Percentiles rank a stretch among this genome's conserved stretches.
phyloP scores from a whole-genome alignment of 2,888 invertebrate genomes.

The Hydraecia micacea region DNA sequence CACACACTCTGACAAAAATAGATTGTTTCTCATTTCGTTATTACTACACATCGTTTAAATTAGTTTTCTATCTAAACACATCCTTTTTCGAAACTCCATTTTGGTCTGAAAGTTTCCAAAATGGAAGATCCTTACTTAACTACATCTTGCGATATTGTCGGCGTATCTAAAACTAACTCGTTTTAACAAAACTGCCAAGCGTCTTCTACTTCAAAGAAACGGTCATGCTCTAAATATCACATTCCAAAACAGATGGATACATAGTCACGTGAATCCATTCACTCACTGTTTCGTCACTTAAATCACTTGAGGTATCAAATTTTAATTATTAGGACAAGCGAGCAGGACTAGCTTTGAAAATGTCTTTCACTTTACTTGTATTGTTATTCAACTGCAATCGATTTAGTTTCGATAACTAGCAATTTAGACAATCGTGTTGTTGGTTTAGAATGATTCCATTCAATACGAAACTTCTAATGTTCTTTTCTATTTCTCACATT shows the following conservation, averaged over 20 bases:
- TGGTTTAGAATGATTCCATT: conserved; percentile 17
- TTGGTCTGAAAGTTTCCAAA: conserved; percentile 68
- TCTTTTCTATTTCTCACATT: conserved; percentile 18
- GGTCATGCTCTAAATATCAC: conserved; percentile 67
- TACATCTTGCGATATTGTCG: conserved; percentile 86
- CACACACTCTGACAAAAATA: conserved; percentile 83
- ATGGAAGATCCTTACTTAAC: conserved; percentile 66
- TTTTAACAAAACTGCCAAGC: conserved; percentile 65
- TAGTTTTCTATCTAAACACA: conserved; percentile 84
- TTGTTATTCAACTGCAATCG: conserved; percentile 2
- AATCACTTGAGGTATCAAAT: conserved; percentile 53
- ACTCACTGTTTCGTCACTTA: conserved; percentile 37
- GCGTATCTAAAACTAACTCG: conserved; percentile 79
- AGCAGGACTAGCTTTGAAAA: conserved; percentile 24
- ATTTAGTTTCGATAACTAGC: conserved; percentile 23
- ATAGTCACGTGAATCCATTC: conserved; percentile 33
- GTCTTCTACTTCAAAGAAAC: conserved; percentile 56
- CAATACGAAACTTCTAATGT: conserved; percentile 27
- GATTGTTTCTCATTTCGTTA: conserved; percentile 75
- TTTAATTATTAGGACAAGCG: conserved; percentile 34
- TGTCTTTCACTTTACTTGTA: not conserved
- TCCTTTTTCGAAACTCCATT: conserved; percentile 70
- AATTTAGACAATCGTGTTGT: conserved; percentile 17
- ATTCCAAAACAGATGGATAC: conserved; percentile 54
- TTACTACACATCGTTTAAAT: conserved; percentile 81